Percentiles rank a stretch among this genome's conserved stretches.
Evolutionary conservation across 2,797 vertebrate genomes (phyloP).

Genomic region (Dermochelys coriacea): DNA sequence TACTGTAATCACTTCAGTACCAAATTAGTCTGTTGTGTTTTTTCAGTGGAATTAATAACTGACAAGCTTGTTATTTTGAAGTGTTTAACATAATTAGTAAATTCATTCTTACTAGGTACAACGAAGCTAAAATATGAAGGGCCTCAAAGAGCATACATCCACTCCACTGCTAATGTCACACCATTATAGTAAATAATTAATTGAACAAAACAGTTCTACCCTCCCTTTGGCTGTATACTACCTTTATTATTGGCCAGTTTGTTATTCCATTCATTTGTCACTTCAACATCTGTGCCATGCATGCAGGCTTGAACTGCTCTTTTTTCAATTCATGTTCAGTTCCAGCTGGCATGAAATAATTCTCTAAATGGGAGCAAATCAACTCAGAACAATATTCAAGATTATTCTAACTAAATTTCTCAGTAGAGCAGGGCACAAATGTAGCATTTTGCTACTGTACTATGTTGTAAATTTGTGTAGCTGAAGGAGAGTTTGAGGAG

Average conservation of each 20-base stretch:
- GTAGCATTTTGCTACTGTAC: neutral
- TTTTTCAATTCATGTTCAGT: neutral
- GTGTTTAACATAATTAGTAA: neutral
- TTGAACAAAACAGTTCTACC: neutral
- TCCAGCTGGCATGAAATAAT: neutral
- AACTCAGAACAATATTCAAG: fast-evolving
- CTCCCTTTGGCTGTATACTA: neutral
- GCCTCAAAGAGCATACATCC: neutral
- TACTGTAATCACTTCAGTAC: neutral
- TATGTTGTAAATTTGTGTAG: neutral
- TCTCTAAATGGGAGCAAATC: too few relatives aligned
- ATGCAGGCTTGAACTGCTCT: neutral
- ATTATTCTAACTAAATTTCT: fast-evolving
- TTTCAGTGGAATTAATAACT: neutral
- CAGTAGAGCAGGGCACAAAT: neutral
- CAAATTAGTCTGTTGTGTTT: neutral
- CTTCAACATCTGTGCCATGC: neutral
- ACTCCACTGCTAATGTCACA: neutral
- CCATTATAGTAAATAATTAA: neutral
- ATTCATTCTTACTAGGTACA: neutral
- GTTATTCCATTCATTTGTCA: neutral
- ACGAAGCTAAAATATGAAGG: neutral
- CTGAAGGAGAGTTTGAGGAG: fast-evolving
- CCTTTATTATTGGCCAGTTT: neutral
- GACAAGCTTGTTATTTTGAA: neutral